These are phyloP conservation scores for Ceyx cyanopectus DNA, from an alignment of 2,113 vertebrate species.

Conservation along the genomic window DNA sequence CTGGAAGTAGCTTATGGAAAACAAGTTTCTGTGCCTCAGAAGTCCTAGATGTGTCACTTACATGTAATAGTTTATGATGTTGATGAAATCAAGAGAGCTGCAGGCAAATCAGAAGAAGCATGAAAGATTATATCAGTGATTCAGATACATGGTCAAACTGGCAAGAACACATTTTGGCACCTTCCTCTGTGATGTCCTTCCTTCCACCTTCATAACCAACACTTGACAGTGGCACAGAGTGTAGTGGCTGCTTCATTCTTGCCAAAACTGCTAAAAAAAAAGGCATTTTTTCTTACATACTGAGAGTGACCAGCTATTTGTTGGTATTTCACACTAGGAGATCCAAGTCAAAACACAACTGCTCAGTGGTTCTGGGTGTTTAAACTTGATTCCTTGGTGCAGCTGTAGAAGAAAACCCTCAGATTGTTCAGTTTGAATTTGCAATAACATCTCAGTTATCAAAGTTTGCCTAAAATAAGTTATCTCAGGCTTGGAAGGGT, in stretches of 20 bases:
- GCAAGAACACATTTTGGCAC: not conserved
- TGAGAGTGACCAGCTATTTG: not conserved
- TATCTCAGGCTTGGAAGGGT: not conserved
- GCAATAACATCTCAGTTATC: not conserved
- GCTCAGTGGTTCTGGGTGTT: not conserved
- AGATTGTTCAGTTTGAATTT: not conserved
- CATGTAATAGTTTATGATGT: not conserved
- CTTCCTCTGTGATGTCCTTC: not conserved
- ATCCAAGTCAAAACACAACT: not conserved
- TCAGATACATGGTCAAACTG: not conserved
- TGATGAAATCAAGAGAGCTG: constrained; percentile 12
- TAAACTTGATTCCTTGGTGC: not conserved
- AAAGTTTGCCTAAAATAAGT: not conserved
- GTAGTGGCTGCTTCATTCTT: not conserved
- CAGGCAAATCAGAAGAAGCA: not conserved
- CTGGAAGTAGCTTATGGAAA: not conserved
- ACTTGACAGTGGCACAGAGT: not conserved
- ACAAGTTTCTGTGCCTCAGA: not conserved
- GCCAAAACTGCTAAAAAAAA: not conserved
- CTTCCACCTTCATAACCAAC: not conserved
- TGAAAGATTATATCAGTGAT: constrained; percentile 5
- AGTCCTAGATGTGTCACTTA: constrained; percentile 1
- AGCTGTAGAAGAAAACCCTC: not conserved
- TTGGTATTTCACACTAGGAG: not conserved
- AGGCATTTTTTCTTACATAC: not conserved